Base-by-base conservation (phyloP, 2,797 vertebrate species). In the Alosa sapidissima region DNA sequence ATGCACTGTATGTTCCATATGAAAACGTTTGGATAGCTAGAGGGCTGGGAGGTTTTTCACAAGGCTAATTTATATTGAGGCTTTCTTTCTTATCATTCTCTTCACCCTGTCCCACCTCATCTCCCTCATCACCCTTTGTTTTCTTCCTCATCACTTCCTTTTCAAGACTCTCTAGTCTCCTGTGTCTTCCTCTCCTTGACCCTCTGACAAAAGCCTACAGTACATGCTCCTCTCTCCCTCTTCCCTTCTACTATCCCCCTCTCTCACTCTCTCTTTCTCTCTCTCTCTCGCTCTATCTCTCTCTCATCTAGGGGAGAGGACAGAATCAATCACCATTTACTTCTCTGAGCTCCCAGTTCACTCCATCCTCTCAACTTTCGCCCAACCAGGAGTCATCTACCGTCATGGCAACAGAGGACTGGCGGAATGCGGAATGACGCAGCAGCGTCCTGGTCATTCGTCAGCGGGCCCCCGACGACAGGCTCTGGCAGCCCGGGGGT, bases 321-420 rank as follows among this genome's bases (percentile, higher is more conserved):
- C 28, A 75, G 48, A 84, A 84, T 82, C 83, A 55, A 87, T 82
- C 33, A 72, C 81, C 24, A 62, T 83, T 85, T 83, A 87, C 84
- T 78, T 51, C 68, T 21, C 54, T 78, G 49, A 24, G 24, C 45
- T 47, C 28, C 19, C 72, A 78, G 36, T 47, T 45, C 72, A 78
- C 41, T 21, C 41, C 41, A 47, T 78, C 41, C 41, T 3, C 41
- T 47, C 72, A 78, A 45, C 72, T 78, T 81, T 68, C 33, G 49
- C 49, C 36, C 75, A 54, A 19, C 65, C 48, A 62, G 81, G 82
- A 81, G 82, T 78, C 48, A 84, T 55, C 47, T 78, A 33, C 82
- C 83, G 82, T 87, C 86, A 81, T 75, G 48, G 55, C 48, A 52
- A 65, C 49, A 24, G 65, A 58, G 41, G 68, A 1, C 41, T 41